These are phyloP conservation scores for Hyles vespertilio DNA, from an alignment of 1,140 invertebrate species.

Conservation along the genomic window DNA sequence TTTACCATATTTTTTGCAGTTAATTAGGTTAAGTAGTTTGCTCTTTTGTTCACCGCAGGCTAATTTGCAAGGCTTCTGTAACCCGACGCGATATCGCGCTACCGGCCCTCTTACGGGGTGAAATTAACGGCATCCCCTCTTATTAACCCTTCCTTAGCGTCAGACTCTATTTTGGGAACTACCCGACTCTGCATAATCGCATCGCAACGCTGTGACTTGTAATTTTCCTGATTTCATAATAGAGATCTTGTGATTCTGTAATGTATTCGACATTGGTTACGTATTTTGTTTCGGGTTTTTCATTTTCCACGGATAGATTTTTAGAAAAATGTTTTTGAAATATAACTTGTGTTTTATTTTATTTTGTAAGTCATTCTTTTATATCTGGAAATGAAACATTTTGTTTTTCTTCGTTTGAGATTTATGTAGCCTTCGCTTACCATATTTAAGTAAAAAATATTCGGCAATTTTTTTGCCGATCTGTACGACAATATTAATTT, in stretches of 20 bases:
- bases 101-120: conserved; percentile 40
- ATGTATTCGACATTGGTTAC: not conserved
- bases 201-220: conserved; percentile 27
- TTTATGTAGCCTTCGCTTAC: too few species aligned
- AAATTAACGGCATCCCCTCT: conserved; percentile 60
- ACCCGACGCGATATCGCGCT: conserved; percentile 46
- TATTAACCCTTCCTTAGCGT: conserved; percentile 58
- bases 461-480: too few species aligned
- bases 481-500: too few species aligned
- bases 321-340: too few species aligned
- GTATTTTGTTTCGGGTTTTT: not conserved
- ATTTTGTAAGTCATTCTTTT: too few species aligned
- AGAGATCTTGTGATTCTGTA: not conserved
- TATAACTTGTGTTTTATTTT: too few species aligned
- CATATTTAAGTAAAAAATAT: too few species aligned
- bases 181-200: conserved; percentile 34
- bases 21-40: conserved; percentile 62
- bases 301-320: too few species aligned
- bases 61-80: conserved; percentile 55
- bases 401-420: too few species aligned
- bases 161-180: conserved; percentile 54
- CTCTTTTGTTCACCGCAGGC: conserved; percentile 35
- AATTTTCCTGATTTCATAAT: conserved; percentile 40
- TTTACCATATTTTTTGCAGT: conserved; percentile 24
- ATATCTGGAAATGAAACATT: too few species aligned